A percentile compares a stretch with the other conserved stretches of the same genome.
phyloP scores from a whole-genome alignment of 2,888 invertebrate species.

The Candidula unifasciata region DNA sequence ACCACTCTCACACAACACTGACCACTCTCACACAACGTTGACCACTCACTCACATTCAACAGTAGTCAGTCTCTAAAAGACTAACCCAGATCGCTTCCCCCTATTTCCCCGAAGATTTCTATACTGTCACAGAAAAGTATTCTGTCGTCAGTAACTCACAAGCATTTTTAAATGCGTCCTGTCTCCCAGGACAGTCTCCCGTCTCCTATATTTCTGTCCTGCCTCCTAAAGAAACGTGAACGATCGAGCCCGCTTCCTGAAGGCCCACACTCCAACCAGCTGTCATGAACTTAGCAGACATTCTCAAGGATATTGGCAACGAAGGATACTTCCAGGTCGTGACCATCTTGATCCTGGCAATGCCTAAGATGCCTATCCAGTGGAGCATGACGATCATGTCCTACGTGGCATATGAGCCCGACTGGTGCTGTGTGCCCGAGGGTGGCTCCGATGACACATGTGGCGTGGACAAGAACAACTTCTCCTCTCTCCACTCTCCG shows the following conservation, averaged over 20 bases:
- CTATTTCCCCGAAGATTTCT: too few species aligned
- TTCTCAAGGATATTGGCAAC: slow-evolving; percentile 31
- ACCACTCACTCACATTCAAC: too few species aligned
- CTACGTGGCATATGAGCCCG: slow-evolving; percentile 15
- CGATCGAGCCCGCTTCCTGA: background rate
- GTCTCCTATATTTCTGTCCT: too few species aligned
- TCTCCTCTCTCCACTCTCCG: background rate
- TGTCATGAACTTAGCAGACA: slow-evolving; percentile 33
- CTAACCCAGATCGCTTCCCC: too few species aligned
- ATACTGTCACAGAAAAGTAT: too few species aligned
- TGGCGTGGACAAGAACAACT: background rate
- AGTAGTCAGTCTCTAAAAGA: too few species aligned
- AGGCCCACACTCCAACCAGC: background rate
- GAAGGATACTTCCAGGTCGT: slow-evolving; percentile 27
- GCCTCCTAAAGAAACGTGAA: too few species aligned
- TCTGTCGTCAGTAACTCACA: too few species aligned
- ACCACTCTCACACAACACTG: too few species aligned
- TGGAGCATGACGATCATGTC: slow-evolving; percentile 46
- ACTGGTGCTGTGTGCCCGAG: slow-evolving; percentile 41
- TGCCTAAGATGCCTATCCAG: slow-evolving; percentile 46
- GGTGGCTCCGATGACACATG: slow-evolving; percentile 9
- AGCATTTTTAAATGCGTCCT: too few species aligned
- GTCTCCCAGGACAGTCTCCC: too few species aligned
- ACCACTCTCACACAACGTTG: too few species aligned
- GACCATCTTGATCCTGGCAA: slow-evolving; percentile 27